phyloP scores from a whole-genome alignment of 2,113 vertebrate species.

The Actinemys pallida region DNA sequence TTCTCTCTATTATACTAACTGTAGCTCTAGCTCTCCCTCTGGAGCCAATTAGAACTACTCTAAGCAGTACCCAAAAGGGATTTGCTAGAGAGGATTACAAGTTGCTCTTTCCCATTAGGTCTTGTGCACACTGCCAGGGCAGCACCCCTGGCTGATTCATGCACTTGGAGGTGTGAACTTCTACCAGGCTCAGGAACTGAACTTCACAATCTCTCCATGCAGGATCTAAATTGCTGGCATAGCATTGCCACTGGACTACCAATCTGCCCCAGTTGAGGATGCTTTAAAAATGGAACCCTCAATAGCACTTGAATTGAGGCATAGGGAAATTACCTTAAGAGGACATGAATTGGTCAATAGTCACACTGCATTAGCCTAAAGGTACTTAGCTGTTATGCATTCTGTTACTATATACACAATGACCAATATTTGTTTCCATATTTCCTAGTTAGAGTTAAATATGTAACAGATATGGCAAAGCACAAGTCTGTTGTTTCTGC shows the following conservation, averaged over 20 bases:
- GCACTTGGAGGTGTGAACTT: not conserved
- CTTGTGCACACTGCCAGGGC: fast-evolving
- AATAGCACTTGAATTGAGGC: not conserved
- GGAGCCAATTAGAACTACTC: not conserved
- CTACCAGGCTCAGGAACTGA: not conserved
- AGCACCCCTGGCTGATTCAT: fast-evolving
- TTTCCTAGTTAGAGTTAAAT: not conserved
- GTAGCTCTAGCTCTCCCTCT: not conserved
- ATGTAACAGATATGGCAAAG: not conserved
- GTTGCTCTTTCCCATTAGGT: not conserved
- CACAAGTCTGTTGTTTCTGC: not conserved
- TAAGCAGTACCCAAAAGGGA: not conserved
- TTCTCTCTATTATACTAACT: not conserved
- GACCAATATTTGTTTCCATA: not conserved
- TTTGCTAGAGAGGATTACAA: not conserved
- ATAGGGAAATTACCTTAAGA: not conserved
- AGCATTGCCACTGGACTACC: not conserved
- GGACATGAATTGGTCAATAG: not conserved
- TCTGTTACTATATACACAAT: not conserved
- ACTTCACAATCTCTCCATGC: not conserved
- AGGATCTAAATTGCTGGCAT: not conserved
- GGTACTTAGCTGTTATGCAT: not conserved
- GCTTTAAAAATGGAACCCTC: not conserved
- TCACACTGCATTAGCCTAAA: not conserved
- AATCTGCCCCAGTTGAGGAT: not conserved